phyloP scores from a whole-genome alignment of 2,888 invertebrate genomes.

The Caenorhabditis uteleia region DNA sequence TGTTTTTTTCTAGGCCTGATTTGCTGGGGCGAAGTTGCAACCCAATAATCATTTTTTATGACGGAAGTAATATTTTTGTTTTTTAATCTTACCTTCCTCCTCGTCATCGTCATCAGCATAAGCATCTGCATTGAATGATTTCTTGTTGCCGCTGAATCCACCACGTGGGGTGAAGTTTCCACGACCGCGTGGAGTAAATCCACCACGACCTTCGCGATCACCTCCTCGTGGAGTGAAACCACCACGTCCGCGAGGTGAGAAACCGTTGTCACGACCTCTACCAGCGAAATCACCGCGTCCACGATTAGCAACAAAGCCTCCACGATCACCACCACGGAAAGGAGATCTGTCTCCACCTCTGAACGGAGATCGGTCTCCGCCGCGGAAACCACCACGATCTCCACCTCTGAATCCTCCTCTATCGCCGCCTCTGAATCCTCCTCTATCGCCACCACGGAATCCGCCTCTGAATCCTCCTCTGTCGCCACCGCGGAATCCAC shows the following conservation, averaged over 20 bases:
- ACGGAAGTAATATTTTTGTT: background rate
- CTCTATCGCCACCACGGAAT: constrained; percentile 29
- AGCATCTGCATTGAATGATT: constrained; percentile 39
- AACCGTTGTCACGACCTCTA: constrained; percentile 9
- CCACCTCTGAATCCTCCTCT: constrained; percentile 13
- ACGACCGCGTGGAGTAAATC: constrained; percentile 43
- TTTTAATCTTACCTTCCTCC: no score
- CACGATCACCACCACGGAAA: constrained; percentile 1
- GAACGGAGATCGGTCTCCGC: constrained; percentile 2
- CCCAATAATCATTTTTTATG: no score
- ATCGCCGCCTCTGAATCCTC: constrained; percentile 33
- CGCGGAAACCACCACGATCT: constrained; percentile 11
- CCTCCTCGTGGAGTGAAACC: constrained; percentile 27
- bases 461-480: constrained; percentile 30
- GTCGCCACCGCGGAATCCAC: constrained; percentile 28
- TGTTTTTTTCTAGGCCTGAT: no score
- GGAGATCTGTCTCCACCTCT: constrained; percentile 12
- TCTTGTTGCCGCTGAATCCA: constrained; percentile 44
- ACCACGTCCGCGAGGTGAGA: constrained; percentile 9
- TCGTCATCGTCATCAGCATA: constrained; percentile 38
- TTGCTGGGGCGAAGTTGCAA: no score
- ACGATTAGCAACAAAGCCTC: constrained; percentile 2
- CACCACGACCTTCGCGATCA: constrained; percentile 28
- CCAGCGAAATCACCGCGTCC: constrained; percentile 6
- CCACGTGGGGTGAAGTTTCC: constrained; percentile 14